Evolutionary conservation across 2,113 vertebrate genomes (phyloP), one percentile per base, ranked within the genome.

Genomic region (Rhagologus leucostigma): DNA sequence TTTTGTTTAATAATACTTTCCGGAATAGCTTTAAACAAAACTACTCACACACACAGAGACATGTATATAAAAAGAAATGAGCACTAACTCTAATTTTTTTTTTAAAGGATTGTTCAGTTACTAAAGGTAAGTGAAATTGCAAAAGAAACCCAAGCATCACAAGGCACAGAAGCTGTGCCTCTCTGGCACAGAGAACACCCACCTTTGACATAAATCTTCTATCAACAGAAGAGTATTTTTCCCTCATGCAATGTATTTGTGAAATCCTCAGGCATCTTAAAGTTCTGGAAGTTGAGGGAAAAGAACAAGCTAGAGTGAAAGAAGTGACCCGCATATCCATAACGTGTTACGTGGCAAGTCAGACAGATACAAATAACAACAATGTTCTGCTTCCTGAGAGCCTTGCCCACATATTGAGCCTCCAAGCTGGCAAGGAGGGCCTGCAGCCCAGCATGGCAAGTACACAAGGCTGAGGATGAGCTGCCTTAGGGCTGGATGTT

Each of bases 1-100:
- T 74, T 90, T 82, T 88, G 53, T 92, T 95, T 91, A 86, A 75
- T 53, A 80, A 80, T 73, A 39, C n/a, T 90, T 96, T 94, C 87
- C 91, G 92, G 71, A 70, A 14, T 55, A 91, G 50, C 44, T 94
- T 95, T 83, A 90, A 94, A 90, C 55, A 95, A 90, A 89, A 69
- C 30, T 52, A 78, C 69, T 76, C 69, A 73, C 41, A 49, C 27
- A 42, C 47, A 57, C 2, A 75, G 22, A 81, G 63, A 65, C 15
- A 63, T 0, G 2, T 47, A 71, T 14, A 46, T 33, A 70, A 42
- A 75, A 74, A 65, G 15, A 93, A 89, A 55, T 1, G 13, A 84
- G 33, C 3, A 0, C 42, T 71, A 84, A 50, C 11, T 75, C 33
- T 32, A n/a, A 15, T 32, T 59, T 50, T 33, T 29, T 69, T 88